Conservation (phyloP, 2,797 vertebrate genomes). For the Malurus splendens region DNA sequence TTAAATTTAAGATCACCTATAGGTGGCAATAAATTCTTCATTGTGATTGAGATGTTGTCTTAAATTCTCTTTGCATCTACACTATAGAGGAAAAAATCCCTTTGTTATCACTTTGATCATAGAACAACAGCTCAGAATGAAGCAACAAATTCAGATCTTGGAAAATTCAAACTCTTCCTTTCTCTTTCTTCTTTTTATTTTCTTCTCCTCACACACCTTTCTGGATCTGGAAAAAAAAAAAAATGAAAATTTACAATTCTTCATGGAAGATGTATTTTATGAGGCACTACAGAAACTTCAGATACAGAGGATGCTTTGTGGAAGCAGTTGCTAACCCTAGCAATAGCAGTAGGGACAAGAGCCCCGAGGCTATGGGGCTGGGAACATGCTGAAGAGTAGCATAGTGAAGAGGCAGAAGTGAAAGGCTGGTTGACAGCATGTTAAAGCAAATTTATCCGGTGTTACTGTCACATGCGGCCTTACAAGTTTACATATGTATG, state of each 20-base stretch:
- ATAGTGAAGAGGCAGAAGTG: constrained; percentile 11
- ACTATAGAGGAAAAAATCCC: neutral
- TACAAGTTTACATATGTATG: constrained; percentile 16
- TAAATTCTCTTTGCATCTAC: neutral
- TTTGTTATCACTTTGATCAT: neutral
- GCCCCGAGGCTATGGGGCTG: constrained; percentile 23
- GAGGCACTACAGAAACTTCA: neutral
- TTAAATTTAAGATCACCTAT: neutral
- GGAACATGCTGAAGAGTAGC: constrained; percentile 10
- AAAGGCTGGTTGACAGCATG: constrained; percentile 47
- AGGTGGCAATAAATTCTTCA: neutral
- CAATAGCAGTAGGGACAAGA: constrained; percentile 3
- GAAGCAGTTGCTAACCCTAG: constrained; percentile 30
- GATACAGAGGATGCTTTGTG: neutral
- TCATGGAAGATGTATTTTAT: neutral
- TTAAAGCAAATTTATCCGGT: constrained; percentile 18
- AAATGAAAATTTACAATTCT: neutral
- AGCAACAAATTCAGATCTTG: neutral
- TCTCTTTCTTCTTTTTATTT: neutral
- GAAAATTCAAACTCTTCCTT: neutral
- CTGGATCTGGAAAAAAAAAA: neutral
- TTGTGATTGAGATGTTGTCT: neutral
- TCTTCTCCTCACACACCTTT: neutral
- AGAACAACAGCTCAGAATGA: neutral
- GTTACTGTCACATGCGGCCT: neutral